Percentiles rank a stretch among this genome's conserved stretches.
These are phyloP conservation scores for Habroteleia sp. DNA, from an alignment of 2,888 invertebrate species.

Conservation along the genomic window DNA sequence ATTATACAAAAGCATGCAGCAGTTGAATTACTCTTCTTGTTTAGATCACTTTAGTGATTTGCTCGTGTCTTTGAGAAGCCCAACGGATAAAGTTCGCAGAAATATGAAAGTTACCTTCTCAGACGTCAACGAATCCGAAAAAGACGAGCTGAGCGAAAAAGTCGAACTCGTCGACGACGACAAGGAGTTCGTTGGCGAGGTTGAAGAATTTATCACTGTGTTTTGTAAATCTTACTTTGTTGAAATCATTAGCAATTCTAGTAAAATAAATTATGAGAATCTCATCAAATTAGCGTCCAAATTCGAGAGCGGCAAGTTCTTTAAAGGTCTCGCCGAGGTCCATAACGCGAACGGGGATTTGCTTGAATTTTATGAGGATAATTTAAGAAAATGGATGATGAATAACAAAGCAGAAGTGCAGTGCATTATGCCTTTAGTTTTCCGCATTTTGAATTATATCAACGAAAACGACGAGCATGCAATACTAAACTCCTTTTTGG, in stretches of 20 bases:
- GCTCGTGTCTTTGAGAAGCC: slow-evolving; percentile 80
- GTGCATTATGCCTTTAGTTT: slow-evolving; percentile 84
- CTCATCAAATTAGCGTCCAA: slow-evolving; percentile 83
- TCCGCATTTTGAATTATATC: slow-evolving; percentile 84
- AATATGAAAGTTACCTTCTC: slow-evolving; percentile 83
- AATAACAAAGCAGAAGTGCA: slow-evolving; percentile 82
- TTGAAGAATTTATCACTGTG: slow-evolving; percentile 81
- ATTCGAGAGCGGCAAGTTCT: slow-evolving; percentile 83
- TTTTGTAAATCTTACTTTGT: slow-evolving; percentile 83
- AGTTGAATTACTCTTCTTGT: too few relatives aligned
- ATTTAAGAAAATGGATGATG: slow-evolving; percentile 82
- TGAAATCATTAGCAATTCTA: slow-evolving; percentile 81
- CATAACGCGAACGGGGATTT: slow-evolving; percentile 72
- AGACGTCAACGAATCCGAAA: slow-evolving; percentile 69
- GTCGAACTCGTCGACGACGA: slow-evolving; percentile 65
- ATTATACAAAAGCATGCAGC: slow-evolving; percentile 67
- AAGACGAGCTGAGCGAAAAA: slow-evolving; percentile 39
- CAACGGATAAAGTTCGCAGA: slow-evolving; percentile 79
- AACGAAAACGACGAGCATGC: slow-evolving; percentile 82
- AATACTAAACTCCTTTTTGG: slow-evolving; percentile 83
- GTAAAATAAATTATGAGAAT: slow-evolving; percentile 81
- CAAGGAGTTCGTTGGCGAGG: slow-evolving; percentile 80
- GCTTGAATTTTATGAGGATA: slow-evolving; percentile 79
- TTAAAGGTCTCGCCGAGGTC: slow-evolving; percentile 79
- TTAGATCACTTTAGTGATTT: slow-evolving; percentile 83